phyloP scores from a whole-genome alignment of 2,888 invertebrate species.

The Sclerodermus sp. region DNA sequence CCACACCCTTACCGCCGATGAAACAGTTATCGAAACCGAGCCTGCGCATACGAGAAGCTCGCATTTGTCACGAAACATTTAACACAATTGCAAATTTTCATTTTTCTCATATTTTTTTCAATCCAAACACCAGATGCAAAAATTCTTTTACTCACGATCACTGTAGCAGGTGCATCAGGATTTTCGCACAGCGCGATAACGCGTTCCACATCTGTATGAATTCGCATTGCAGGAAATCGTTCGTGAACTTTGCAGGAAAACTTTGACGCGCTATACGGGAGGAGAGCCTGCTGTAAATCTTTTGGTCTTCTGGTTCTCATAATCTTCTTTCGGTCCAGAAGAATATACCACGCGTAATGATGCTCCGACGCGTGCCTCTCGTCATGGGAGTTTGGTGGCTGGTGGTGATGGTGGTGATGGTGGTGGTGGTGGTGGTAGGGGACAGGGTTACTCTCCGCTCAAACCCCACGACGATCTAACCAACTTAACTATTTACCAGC shows the following conservation, averaged over 20 bases:
- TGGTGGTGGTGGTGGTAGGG: conserved; percentile 3
- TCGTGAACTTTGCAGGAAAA: too few relatives aligned
- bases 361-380: conserved; percentile 55
- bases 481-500: conserved; percentile 40
- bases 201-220: too few relatives aligned
- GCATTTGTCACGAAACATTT: too few relatives aligned
- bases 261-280: too few relatives aligned
- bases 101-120: too few relatives aligned
- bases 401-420: conserved; percentile 1
- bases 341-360: conserved; percentile 57
- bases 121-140: too few relatives aligned
- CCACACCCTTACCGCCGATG: conserved; percentile 50
- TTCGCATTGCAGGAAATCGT: too few relatives aligned
- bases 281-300: too few relatives aligned
- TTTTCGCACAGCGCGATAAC: too few relatives aligned
- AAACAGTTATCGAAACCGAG: conserved; percentile 44
- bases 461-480: conserved; percentile 23
- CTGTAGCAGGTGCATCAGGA: too few relatives aligned
- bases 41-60: conserved; percentile 27
- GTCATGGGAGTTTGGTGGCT: conserved; percentile 30
- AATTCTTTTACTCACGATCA: too few relatives aligned
- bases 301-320: background rate
- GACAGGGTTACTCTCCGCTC: conserved; percentile 30
- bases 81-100: too few relatives aligned
- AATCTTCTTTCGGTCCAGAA: conserved; percentile 35